phyloP scores from a whole-genome alignment of 2,797 vertebrate genomes.

The Rhynchotus rufescens region DNA sequence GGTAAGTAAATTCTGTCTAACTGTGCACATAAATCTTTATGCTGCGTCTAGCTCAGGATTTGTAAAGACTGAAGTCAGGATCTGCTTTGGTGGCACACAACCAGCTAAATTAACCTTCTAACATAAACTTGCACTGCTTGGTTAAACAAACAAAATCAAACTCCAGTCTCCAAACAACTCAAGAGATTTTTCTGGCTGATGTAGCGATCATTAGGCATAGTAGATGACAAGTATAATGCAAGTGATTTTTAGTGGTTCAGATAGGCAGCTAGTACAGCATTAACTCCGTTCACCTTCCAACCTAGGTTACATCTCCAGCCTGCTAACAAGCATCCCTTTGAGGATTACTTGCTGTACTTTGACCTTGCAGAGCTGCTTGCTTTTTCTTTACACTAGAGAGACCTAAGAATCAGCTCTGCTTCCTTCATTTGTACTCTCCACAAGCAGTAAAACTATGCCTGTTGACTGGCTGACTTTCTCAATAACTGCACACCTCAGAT shows the following conservation, averaged over 20 bases:
- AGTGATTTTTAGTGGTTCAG: constrained; percentile 5
- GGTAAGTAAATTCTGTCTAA: neutral
- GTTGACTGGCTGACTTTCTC: neutral
- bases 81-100: neutral
- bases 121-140: neutral
- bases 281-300: neutral
- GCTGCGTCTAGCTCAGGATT: neutral
- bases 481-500: neutral
- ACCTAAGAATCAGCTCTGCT: neutral
- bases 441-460: neutral
- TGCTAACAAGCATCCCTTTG: constrained; percentile 20
- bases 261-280: neutral
- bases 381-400: constrained; percentile 11
- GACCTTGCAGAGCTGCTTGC: neutral
- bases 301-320: neutral
- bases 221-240: constrained; percentile 2
- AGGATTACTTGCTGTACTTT: neutral
- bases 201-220: neutral
- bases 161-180: constrained; percentile 12
- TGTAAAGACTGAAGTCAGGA: neutral
- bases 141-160: constrained; percentile 33
- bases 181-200: constrained; percentile 18
- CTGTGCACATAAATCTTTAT: neutral
- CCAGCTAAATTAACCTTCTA: constrained; percentile 33
- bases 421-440: neutral